Base-by-base conservation (phyloP, 2,888 invertebrate species). In the Bombylius major region DNA sequence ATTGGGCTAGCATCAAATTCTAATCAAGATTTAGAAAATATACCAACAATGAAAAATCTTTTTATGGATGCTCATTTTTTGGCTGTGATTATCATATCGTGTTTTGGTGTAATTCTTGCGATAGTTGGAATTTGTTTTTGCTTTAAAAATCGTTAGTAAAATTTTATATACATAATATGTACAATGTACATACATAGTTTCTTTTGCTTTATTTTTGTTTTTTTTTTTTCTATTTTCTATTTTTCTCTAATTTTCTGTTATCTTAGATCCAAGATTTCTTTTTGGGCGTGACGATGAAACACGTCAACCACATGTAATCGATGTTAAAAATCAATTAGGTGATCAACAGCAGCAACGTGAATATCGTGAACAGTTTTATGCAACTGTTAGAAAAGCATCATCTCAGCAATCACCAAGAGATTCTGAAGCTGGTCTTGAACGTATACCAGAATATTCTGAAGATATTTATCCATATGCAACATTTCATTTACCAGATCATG, bases 381-480 rank as follows among this genome's bases (percentile, higher is more conserved):
- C 77, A 57, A 77, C 77, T 39, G 77, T 77, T 36, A 72, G 76
- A 60, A 78, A 77, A 65, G 71, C 72, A 32, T 71, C 74, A 52
- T 70, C 74, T 58, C 75, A 76, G 62, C 76, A 76, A 61, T 76
- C 67, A 51, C 65, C 66, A 51, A 66, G 65, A 52, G 67, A 70
- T 64, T 67, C 68, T 60, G 72, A 73, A 62, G 65, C 70, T 62
- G 71, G 75, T 56, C 70, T 78, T 62, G 78, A 79, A 66, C 75
- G 78, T 58, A 79, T 78, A 65, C 79, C 79, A 57, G 79, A 79
- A 69, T 79, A 78, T 69, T 78, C 79, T 49, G 79, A 80, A 69
- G 80, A 81, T 65, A 80, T 80, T 66, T 79, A 79, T 70, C 80
- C 80, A 53, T 80, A 80, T 67, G 80, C 80, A 54, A 80, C 79